These are phyloP conservation scores for Mimas tiliae DNA, from an alignment of 2,888 invertebrate genomes.

Conservation along the genomic window DNA sequence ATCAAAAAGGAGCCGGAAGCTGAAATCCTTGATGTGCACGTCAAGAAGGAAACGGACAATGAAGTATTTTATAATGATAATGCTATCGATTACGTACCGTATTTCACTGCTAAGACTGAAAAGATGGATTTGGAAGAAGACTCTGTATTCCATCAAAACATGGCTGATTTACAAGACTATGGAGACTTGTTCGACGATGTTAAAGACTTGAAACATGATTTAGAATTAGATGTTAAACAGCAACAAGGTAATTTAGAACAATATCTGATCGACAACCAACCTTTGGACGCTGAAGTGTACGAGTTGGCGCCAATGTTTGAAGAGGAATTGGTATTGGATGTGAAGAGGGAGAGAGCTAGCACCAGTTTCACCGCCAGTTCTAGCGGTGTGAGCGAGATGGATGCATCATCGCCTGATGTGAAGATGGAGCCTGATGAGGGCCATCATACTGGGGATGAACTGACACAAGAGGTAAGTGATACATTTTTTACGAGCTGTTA, in stretches of 20 bases:
- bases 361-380: constrained; percentile 81
- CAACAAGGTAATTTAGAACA: constrained; percentile 72
- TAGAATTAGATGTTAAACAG: constrained; percentile 73
- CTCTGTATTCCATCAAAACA: constrained; percentile 84
- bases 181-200: constrained; percentile 70
- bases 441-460: constrained; percentile 76
- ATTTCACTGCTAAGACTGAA: constrained; percentile 67
- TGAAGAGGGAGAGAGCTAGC: constrained; percentile 79
- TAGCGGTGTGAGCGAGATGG: constrained; percentile 81
- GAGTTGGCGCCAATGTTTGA: constrained; percentile 74
- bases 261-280: constrained; percentile 75
- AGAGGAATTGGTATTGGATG: constrained; percentile 67
- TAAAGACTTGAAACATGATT: constrained; percentile 68
- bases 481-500: no score
- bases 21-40: constrained; percentile 53
- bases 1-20: constrained; percentile 67
- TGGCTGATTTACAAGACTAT: constrained; percentile 85
- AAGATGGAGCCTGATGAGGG: constrained; percentile 78
- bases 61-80: constrained; percentile 76
- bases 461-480: constrained; percentile 79
- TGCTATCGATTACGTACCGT: constrained; percentile 76
- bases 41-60: constrained; percentile 66
- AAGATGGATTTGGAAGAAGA: constrained; percentile 67
- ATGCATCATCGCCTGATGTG: constrained; percentile 63
- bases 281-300: constrained; percentile 69